Evolutionary conservation across 2,888 invertebrate genomes (phyloP).

Genomic region (Elysia crispata): DNA sequence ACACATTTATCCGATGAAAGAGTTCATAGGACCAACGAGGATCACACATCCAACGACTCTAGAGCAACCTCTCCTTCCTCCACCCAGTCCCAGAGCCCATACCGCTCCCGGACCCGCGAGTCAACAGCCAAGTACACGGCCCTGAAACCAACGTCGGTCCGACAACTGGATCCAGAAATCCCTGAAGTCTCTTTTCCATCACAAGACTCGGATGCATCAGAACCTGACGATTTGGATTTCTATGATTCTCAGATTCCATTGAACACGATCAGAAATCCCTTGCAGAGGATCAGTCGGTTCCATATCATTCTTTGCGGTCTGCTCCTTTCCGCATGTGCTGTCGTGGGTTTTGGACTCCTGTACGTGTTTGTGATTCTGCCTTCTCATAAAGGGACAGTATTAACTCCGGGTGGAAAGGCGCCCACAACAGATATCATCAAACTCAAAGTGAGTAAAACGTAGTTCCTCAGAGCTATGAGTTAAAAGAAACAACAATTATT

Average conservation of each 20-base stretch:
- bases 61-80: too few relatives aligned
- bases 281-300: conserved; percentile 5
- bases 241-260: not conserved
- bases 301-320: conserved; percentile 33
- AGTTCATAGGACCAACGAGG: too few relatives aligned
- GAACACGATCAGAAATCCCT: not conserved
- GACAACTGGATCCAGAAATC: not conserved
- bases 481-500: not conserved
- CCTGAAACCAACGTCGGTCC: conserved; percentile 25
- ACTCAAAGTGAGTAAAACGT: conserved; percentile 4
- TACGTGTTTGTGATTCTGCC: conserved; percentile 44
- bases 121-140: conserved; percentile 36
- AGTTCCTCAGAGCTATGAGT: not conserved
- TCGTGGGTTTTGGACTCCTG: conserved; percentile 19
- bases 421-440: not conserved
- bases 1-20: too few relatives aligned
- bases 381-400: not conserved
- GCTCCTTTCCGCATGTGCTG: not conserved
- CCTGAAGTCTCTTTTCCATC: not conserved
- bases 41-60: too few relatives aligned
- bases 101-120: not conserved
- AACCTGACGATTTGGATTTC: not conserved
- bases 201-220: not conserved
- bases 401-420: conserved; percentile 31
- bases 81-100: too few relatives aligned